Evolutionary conservation across 2,888 invertebrate genomes (phyloP).

Genomic region (Orchesellides sinensis): DNA sequence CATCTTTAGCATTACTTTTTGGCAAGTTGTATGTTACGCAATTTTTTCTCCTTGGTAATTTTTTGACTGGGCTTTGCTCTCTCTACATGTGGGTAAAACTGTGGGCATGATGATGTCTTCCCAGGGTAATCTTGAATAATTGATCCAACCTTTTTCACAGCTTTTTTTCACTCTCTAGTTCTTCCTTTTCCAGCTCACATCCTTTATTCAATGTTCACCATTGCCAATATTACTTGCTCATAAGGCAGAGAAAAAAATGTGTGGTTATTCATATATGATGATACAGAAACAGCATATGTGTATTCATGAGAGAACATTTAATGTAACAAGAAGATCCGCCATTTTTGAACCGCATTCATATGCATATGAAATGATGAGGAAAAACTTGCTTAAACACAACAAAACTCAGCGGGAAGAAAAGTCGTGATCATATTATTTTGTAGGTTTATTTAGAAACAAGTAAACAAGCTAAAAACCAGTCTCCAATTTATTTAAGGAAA

Average conservation of each 20-base stretch:
- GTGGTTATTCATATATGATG: neutral
- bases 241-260: neutral
- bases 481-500: constrained; percentile 13
- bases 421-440: neutral
- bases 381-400: too few species aligned
- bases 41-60: constrained; percentile 21
- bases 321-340: neutral
- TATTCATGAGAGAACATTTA: neutral
- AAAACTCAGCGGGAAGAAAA: neutral
- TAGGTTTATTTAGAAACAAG: too few species aligned
- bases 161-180: neutral
- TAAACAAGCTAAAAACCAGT: neutral
- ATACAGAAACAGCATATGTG: neutral
- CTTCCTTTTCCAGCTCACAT: neutral
- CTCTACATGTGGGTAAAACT: neutral
- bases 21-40: constrained; percentile 30
- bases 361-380: constrained; percentile 4
- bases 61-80: neutral
- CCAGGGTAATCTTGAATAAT: constrained; percentile 49
- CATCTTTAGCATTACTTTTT: constrained; percentile 20
- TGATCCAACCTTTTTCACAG: constrained; percentile 30
- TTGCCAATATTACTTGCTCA: neutral
- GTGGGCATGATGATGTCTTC: constrained; percentile 5
- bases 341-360: too few species aligned
- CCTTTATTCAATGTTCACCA: constrained; percentile 1